Evolutionary conservation across 2,113 vertebrate species (phyloP).

Genomic region (Scomber colias): DNA sequence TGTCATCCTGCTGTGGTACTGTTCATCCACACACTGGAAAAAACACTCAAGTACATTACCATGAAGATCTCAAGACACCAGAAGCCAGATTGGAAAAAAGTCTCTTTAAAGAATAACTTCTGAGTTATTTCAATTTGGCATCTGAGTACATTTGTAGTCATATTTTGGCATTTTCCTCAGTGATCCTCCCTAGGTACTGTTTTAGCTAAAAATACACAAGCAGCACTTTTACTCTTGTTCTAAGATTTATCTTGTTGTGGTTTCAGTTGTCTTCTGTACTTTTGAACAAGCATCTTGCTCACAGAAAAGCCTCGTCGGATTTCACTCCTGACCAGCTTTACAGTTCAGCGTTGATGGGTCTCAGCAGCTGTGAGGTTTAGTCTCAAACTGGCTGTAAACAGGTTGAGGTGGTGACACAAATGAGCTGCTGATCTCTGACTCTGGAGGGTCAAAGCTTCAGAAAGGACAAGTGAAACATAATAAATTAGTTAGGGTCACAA

Average conservation of each 20-base stretch:
- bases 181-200: background rate
- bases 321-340: slow-evolving; percentile 20
- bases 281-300: background rate
- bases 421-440: background rate
- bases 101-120: background rate
- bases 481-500: slow-evolving; percentile 42
- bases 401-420: slow-evolving; percentile 38
- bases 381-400: slow-evolving; percentile 40
- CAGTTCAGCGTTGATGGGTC: background rate
- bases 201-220: background rate
- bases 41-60: slow-evolving; percentile 38
- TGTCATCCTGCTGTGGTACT: slow-evolving; percentile 51
- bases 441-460: too few species aligned
- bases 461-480: slow-evolving; percentile 29
- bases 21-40: slow-evolving; percentile 35
- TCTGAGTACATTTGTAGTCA: slow-evolving; percentile 3
- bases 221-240: background rate
- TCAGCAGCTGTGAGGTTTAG: slow-evolving; percentile 35
- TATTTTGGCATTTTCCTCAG: background rate
- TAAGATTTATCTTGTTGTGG: background rate
- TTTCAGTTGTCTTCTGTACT: slow-evolving; percentile 21
- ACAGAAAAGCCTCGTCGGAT: background rate
- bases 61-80: slow-evolving; percentile 41
- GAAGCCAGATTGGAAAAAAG: background rate
- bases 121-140: background rate